phyloP scores from a whole-genome alignment of 2,888 invertebrate genomes.

The Gryllus longicercus region DNA sequence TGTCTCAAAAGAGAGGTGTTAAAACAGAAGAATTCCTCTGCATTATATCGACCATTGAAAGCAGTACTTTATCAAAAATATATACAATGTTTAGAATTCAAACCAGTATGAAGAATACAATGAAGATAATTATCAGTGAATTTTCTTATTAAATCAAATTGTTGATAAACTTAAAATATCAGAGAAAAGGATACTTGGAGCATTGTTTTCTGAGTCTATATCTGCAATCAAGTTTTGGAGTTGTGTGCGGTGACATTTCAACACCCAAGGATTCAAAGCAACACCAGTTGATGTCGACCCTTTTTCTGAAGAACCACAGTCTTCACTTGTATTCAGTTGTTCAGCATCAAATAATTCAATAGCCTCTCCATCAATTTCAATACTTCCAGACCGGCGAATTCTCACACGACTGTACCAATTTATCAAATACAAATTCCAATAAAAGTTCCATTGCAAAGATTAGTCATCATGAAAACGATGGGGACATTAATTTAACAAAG shows the following conservation, averaged over 20 bases:
- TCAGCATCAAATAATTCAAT: constrained; percentile 29
- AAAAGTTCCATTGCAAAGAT: background rate
- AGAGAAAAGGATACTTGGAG: constrained; percentile 40
- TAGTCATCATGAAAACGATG: constrained; percentile 1
- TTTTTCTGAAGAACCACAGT: constrained; percentile 11
- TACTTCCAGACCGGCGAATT: constrained; percentile 39
- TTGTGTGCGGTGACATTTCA: constrained; percentile 49
- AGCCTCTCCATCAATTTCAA: constrained; percentile 37
- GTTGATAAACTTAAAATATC: no score
- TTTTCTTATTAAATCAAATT: no score
- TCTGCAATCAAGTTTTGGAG: constrained; percentile 32
- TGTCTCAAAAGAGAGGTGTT: no score
- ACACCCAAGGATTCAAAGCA: constrained; percentile 53
- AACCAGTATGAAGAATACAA: no score
- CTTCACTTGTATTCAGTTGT: constrained; percentile 27
- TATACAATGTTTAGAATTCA: background rate
- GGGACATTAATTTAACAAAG: background rate
- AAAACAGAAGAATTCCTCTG: no score
- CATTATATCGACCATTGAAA: no score
- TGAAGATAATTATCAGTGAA: background rate
- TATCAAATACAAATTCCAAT: background rate
- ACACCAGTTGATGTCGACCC: constrained; percentile 18
- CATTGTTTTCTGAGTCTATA: constrained; percentile 31
- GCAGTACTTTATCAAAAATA: no score
- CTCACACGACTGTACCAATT: constrained; percentile 29